Conservation (phyloP, 2,113 vertebrate genomes). For the Crotalus horridus region DNA sequence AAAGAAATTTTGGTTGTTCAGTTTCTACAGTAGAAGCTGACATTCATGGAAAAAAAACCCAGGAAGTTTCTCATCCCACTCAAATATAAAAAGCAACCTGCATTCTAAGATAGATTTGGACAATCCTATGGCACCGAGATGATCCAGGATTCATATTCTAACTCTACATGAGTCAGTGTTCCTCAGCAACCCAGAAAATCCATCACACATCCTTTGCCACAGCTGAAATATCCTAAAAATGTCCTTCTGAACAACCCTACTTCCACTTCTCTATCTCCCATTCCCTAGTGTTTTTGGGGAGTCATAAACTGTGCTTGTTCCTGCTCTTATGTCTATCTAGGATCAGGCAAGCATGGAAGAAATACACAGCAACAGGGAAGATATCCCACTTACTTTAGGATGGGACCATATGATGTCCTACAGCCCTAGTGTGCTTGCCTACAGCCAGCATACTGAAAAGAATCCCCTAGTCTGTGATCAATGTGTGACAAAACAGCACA, state of each 20-base stretch:
- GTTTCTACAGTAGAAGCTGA: neutral
- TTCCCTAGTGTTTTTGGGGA: neutral
- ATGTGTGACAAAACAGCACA: slow-evolving; percentile 2
- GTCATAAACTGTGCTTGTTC: neutral
- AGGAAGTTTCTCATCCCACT: neutral
- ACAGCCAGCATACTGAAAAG: neutral
- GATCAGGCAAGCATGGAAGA: neutral
- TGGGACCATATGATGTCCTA: neutral
- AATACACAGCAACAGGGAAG: neutral
- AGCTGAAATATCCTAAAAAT: neutral
- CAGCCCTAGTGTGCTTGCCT: neutral
- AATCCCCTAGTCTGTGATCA: neutral
- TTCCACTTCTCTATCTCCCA: neutral
- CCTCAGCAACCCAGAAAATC: neutral
- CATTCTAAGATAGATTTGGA: neutral
- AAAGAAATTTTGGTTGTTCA: neutral
- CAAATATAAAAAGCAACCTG: neutral
- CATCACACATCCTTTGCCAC: neutral
- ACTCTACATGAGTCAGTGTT: neutral
- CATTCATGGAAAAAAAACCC: neutral
- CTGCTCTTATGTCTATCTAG: neutral
- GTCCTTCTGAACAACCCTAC: neutral
- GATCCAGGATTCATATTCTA: neutral
- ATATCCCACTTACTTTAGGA: neutral
- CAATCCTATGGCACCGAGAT: neutral